These are phyloP conservation scores for Meda fulgida DNA, from an alignment of 2,797 vertebrate species.

Conservation along the genomic window DNA sequence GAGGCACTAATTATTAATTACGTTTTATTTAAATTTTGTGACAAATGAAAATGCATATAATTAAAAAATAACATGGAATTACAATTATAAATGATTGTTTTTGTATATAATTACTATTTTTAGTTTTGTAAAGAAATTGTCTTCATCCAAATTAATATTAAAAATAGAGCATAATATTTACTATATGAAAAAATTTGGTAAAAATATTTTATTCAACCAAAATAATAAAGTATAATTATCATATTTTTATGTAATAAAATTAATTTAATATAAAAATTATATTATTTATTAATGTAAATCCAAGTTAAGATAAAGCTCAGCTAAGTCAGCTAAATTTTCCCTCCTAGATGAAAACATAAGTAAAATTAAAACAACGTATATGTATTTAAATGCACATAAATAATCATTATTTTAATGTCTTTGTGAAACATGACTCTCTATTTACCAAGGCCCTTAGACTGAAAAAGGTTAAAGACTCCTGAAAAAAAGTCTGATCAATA, in stretches of 20 bases:
- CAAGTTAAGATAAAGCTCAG: neutral
- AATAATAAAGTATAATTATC: neutral
- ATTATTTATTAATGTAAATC: too few relatives aligned
- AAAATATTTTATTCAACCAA: neutral
- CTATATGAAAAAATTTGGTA: neutral
- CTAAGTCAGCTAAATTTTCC: neutral
- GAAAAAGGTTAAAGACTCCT: slow-evolving; percentile 18
- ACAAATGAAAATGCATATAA: neutral
- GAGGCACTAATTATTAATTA: neutral
- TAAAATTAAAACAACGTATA: neutral
- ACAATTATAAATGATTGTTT: neutral
- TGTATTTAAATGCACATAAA: neutral
- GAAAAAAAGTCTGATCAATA: neutral
- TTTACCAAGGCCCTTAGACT: neutral
- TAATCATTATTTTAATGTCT: neutral
- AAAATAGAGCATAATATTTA: neutral
- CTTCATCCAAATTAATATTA: neutral
- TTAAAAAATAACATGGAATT: neutral
- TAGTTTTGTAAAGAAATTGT: neutral
- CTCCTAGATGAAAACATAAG: neutral
- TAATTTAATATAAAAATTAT: too few relatives aligned
- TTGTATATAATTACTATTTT: neutral
- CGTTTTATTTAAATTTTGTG: neutral
- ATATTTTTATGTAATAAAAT: too few relatives aligned
- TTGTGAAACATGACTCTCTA: neutral